Base-by-base conservation (phyloP, 2,797 vertebrate species). In the Argyrosomus regius region DNA sequence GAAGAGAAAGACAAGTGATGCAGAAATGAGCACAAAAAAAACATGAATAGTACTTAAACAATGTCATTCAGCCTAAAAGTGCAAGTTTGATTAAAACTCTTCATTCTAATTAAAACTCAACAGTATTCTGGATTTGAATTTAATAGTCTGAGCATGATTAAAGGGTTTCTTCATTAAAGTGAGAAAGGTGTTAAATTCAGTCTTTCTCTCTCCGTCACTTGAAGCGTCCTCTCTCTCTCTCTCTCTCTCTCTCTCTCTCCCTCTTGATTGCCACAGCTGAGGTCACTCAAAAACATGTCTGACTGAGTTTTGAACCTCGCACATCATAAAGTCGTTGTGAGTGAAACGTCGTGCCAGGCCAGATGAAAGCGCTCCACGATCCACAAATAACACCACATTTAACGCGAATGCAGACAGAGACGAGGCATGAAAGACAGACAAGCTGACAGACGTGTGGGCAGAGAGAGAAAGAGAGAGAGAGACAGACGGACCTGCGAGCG, bases 271-370 rank as follows among this genome's bases (percentile, higher is more conserved):
- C 28, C 83, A 54, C 62, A 70, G 84, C 83, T 75, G 85, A 84
- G 77, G 77, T 87, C 79, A 14, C 70, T 83, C 82, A 74, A 16
- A 75, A 87, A 81, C 81, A 87, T 9, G 77, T 87, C 87, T 81
- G 86, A 82, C 83, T 87, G 85, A 77, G 85, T 81, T 91, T 86
- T 91, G 78, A 92, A 93, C 86, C 83, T 90, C 87, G 66, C 92
- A 94, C 93, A 89, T 94, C 89, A 90, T 93, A 92, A 93, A 94
- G 81, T 85, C 72, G 54, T 73, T 59, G 82, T 20, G 87, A 88
- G 80, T n/a, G 65, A 81, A 39, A 60, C 16, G 66, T 28, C 3
- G 67, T 87, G 89, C 88, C 88, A 76, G 80, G 84, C 80, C 75
- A 83, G 87, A 91, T 80, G 73, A 87, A 91, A 91, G 78, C 20